These are phyloP conservation scores for Antrozous pallidus DNA, from an alignment of 2,797 vertebrate genomes.

Conservation along the genomic window DNA sequence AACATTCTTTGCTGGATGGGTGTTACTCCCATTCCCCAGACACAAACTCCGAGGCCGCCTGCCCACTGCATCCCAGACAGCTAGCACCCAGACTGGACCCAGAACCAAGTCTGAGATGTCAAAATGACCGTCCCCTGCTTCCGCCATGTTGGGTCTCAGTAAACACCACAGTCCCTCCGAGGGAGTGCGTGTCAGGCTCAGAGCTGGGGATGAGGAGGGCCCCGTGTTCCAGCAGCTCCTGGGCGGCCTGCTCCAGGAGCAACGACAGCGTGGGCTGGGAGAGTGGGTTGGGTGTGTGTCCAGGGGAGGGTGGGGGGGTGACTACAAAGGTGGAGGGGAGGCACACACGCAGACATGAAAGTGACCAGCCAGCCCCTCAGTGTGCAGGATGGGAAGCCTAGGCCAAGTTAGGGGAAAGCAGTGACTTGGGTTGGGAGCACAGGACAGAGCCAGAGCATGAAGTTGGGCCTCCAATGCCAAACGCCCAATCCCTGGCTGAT, in stretches of 20 bases:
- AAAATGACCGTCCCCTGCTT: too few species aligned
- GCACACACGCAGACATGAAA: accelerated
- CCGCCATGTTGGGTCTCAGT: accelerated
- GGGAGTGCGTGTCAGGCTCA: background rate
- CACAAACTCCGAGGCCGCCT: background rate
- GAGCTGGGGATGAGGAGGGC: accelerated
- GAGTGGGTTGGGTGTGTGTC: background rate
- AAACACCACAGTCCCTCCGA: accelerated
- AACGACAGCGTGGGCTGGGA: background rate
- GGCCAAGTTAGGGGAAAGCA: background rate
- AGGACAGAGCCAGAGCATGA: background rate
- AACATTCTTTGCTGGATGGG: background rate
- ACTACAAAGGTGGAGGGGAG: too few species aligned
- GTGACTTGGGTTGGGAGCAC: too few species aligned
- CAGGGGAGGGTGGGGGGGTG: accelerated
- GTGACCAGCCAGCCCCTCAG: background rate
- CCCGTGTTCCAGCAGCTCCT: background rate
- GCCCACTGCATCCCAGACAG: background rate
- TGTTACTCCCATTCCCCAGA: background rate
- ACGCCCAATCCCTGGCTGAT: background rate
- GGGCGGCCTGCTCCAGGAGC: background rate
- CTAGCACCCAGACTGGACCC: background rate
- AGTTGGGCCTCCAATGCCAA: too few species aligned
- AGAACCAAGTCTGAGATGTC: accelerated
- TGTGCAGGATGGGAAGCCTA: background rate